Conservation (phyloP, 2,113 vertebrate species). For the Dipodomys stephensi region DNA sequence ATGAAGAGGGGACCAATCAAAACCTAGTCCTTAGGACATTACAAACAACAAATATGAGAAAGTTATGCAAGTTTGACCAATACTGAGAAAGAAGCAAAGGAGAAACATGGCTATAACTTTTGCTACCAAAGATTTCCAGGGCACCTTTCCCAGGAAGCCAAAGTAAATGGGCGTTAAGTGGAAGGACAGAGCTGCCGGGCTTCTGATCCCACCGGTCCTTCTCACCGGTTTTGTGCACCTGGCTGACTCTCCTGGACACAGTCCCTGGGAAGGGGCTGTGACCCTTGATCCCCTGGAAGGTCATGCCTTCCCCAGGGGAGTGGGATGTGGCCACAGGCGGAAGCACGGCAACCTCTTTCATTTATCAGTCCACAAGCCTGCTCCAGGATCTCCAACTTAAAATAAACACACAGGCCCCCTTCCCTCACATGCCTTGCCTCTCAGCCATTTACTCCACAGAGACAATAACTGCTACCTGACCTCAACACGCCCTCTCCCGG, state of each 20-base stretch:
- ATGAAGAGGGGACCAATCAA: neutral
- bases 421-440: neutral
- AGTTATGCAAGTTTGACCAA: neutral
- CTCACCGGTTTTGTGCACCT: neutral
- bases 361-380: neutral
- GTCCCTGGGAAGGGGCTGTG: neutral
- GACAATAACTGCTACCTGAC: neutral
- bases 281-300: neutral
- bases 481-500: neutral
- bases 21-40: neutral
- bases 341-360: neutral
- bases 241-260: neutral
- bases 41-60: neutral
- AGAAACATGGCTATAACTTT: neutral
- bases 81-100: neutral
- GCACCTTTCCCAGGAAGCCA: conserved; percentile 32
- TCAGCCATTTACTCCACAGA: neutral
- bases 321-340: neutral
- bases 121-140: conserved; percentile 13
- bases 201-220: neutral
- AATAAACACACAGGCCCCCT: neutral
- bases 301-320: neutral
- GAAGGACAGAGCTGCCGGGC: neutral
- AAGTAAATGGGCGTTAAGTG: neutral
- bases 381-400: neutral